phyloP scores from a whole-genome alignment of 1,140 invertebrate species.

The Tribolium madens region DNA sequence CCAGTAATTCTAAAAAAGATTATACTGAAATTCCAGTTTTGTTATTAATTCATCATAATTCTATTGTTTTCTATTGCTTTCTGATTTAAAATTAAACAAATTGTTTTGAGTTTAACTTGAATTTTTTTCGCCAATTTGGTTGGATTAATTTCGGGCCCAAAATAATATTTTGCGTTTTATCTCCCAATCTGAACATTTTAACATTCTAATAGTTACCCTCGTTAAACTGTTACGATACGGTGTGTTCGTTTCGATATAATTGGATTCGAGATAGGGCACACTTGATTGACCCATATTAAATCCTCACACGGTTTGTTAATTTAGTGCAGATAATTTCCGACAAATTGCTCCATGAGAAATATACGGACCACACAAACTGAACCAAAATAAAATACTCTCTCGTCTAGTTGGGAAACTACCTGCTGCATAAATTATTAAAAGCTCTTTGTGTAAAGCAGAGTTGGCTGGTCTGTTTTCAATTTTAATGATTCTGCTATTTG shows the following conservation, averaged over 20 bases:
- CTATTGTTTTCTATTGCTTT: too few species aligned
- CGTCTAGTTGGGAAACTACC: neutral
- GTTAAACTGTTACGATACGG: neutral
- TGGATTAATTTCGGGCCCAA: neutral
- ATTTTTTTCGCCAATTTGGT: too few species aligned
- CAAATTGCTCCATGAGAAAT: conserved; percentile 15
- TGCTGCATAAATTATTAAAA: neutral
- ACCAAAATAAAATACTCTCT: neutral
- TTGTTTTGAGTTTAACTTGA: too few species aligned
- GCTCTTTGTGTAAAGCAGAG: neutral
- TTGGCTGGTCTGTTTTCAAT: neutral
- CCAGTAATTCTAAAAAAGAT: too few species aligned
- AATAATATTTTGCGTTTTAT: conserved; percentile 2
- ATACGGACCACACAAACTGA: neutral
- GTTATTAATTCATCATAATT: too few species aligned
- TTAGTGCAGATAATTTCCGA: conserved; percentile 18
- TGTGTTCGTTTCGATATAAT: too few species aligned
- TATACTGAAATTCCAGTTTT: too few species aligned
- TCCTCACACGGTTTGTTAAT: conserved; percentile 31
- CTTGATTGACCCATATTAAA: conserved; percentile 26
- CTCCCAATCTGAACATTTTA: neutral
- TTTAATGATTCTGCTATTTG: too few species aligned
- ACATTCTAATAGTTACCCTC: neutral
- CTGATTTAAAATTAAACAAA: too few species aligned
- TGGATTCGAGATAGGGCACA: conserved; percentile 20